Base-by-base conservation (phyloP, 2,113 vertebrate genomes). In the Paraplagusia blochii region DNA sequence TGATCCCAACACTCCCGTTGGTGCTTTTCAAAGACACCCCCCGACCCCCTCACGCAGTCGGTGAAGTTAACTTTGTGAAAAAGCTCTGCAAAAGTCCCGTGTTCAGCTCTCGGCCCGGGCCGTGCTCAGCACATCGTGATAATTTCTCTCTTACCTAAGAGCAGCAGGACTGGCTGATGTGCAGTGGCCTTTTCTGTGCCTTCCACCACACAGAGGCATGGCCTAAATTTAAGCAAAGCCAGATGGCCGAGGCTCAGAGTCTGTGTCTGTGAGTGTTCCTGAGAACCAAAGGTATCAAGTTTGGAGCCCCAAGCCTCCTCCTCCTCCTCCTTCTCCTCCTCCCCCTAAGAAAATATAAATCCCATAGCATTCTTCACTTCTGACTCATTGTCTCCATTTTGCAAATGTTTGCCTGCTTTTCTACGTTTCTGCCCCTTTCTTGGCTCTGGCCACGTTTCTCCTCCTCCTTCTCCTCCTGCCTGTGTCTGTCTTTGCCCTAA, bases 341-440 rank as follows among this genome's bases (percentile, higher is more conserved):
- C 53, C 50, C 62, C 10, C 54, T 77, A 70, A 82, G 74, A 86
- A 87, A 89, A 87, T 86, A 81, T 77, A 85, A 87, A 80, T 89
- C 87, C 82, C 81, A 83, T 79, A 74, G 69, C 83, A 88, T 90
- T 88, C 84, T 84, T 88, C 46, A 36, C 59, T 60, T 73, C 56
- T 89, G 87, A 90, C 79, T 89, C 87, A 88, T 83, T 88, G 82
- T 85, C 82, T 86, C 82, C 74, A 19, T 78, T 72, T 81, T 58
- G n/a, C 60, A 39, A 75, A 61, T 44, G 58, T 66, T 79, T 70
- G 14, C 14, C 54, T 58, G 58, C 57, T 75, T 74, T 29, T 29
- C 22, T 74, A 43, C 65, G 61, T 73, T 74, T 65, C 55, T 64
- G 49, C 64, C 69, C 56, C 16, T 46, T 69, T 66, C 57, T 71